Base-by-base conservation (phyloP, 2,113 vertebrate species). In the Paracanthobrama guichenoti region DNA sequence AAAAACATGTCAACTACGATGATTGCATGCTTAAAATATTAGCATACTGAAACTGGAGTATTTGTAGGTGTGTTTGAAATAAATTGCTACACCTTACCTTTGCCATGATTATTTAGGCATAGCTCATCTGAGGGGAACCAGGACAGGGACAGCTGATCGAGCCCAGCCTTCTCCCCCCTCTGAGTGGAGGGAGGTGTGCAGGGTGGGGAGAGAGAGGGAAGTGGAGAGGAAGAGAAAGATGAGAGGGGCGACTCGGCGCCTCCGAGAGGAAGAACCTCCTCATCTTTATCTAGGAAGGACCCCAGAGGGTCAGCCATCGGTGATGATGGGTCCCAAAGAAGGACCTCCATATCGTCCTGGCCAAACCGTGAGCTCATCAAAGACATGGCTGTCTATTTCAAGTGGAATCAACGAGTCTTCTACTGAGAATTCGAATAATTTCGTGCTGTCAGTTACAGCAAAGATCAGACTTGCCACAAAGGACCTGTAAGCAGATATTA, bases 321-420 rank as follows among this genome's bases (percentile, higher is more conserved):
- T 96, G 92, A 96, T 96, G 95, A 95, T 95, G 94, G 95, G 82
- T 81, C 92, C 91, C 90, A 96, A 89, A 96, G 94, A 93, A 96
- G 95, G 95, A 90, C 92, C 90, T 94, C 92, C 76, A 92, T 95
- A 94, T 94, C 96, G 94, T 96, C 96, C 96, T 89, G 96, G 95
- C 96, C 94, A 96, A 96, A 96, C 93, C 94, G 94, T 95, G 94
- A 96, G 96, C 88, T 96, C 93, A 95, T 97, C 95, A 96, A 96
- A 94, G 72, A 93, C 93, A 85, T 93, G 92, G 89, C 91, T 93
- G 89, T 92, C 90, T 89, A 92, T 93, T 88, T 92, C 91, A 84
- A 0, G 72, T 87, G 44, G 86, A 9, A 59, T 57, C 89, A 57
- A 84, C 78, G 78, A 76, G 86, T 76, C 75, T 28, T 28, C 82